Evolutionary conservation across 2,113 vertebrate species (phyloP), one percentile per base, ranked within the genome.

Genomic region (Mugil cephalus): DNA sequence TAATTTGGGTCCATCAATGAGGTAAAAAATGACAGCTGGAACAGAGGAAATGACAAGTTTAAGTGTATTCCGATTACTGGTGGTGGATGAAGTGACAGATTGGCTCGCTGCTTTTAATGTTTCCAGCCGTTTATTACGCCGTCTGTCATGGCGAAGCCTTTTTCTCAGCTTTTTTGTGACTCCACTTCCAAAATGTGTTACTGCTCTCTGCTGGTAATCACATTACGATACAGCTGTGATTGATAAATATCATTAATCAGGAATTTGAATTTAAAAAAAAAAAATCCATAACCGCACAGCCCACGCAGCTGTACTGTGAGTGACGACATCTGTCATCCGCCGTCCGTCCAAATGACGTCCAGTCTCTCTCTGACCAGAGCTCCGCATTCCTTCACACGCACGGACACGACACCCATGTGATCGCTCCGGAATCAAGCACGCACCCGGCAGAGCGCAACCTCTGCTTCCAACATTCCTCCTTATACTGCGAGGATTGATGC

Each of bases 281-380:
- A 65, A 79, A 54, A 15, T 68, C 35, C n/a, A 65, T 34, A 71
- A 61, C 17, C n/a, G 45, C 24, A 46, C 47, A 79, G 43, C 58
- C 67, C 34, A 56, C 69, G 71, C 74, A 65, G 8, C 8, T 39
- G 51, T 58, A 46, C 4, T 17, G 55, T 40, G 56, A 87, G 58
- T 48, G 77, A 61, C 62, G 69, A 78, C 30, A 68, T 81, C 71
- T 77, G 66, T 63, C 69, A 56, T 68, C 65, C 34, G 1, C 11
- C 58, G 74, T 69, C 74, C 14, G 48, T 61, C 43, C 54, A 70
- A 43, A 73, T 69, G 63, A 85, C 7, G 17, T 69, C 54, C 65
- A 53, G 43, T 62, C 80, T 67, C 40, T 47, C 73, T 60, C 43
- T 54, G 64, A 53, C 77, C 70, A 17, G 21, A 58, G n/a, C 74